Conservation (phyloP, 2,113 vertebrate species). For the Ochotona curzoniae region DNA sequence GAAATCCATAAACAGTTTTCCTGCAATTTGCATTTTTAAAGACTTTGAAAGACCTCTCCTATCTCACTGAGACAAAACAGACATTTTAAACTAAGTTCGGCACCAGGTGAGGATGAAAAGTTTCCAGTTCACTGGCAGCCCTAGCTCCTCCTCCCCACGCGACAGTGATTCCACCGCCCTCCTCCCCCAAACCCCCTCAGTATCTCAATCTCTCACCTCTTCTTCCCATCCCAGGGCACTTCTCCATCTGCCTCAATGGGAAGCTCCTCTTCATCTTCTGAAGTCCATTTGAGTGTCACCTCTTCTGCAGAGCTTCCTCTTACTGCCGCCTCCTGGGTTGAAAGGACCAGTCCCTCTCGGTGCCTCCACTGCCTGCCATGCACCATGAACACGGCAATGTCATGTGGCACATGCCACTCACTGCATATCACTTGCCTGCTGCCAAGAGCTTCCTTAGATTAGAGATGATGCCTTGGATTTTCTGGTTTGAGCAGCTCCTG, state of each 20-base stretch:
- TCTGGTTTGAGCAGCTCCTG: neutral
- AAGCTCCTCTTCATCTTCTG: neutral
- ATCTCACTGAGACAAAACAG: neutral
- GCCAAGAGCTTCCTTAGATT: neutral
- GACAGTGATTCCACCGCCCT: neutral
- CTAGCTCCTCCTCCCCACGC: neutral
- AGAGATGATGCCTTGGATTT: neutral
- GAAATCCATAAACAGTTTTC: no score
- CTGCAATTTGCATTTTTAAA: no score
- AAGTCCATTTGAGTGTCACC: neutral
- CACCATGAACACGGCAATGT: accelerated
- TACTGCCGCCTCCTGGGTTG: neutral
- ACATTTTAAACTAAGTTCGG: neutral
- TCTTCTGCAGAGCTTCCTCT: neutral
- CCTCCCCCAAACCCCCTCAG: no score
- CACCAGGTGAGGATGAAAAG: neutral
- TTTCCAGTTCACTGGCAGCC: neutral
- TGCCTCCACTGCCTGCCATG: neutral
- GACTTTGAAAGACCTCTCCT: no score
- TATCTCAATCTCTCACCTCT: no score
- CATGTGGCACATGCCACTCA: neutral
- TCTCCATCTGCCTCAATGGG: neutral
- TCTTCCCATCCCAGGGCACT: neutral
- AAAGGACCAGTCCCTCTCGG: neutral
- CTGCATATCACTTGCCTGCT: neutral